Conservation (phyloP, 2,797 vertebrate species). For the Poeciliopsis infans region DNA sequence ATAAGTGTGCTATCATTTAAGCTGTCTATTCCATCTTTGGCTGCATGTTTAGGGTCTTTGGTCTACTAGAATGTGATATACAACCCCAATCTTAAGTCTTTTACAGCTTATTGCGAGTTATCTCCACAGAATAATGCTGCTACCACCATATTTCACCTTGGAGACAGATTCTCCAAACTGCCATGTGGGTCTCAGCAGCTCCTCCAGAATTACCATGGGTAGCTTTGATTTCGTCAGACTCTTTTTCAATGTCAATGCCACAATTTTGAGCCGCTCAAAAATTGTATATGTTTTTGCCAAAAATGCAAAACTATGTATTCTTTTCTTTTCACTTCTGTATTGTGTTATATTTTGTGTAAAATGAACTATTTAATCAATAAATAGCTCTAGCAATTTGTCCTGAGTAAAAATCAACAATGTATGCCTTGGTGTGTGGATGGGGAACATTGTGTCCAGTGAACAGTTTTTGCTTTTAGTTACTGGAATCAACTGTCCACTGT, state of each 20-base stretch:
- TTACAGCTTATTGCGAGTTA: background rate
- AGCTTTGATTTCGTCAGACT: background rate
- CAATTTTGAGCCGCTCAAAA: background rate
- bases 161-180: background rate
- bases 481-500: background rate
- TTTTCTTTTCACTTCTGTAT: background rate
- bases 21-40: background rate
- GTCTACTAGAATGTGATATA: background rate
- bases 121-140: background rate
- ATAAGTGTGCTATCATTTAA: background rate
- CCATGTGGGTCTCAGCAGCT: background rate
- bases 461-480: background rate
- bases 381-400: background rate
- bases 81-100: background rate
- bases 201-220: background rate
- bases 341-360: background rate
- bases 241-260: background rate
- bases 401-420: background rate
- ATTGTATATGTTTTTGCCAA: background rate
- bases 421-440: background rate
- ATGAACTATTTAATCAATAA: background rate
- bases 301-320: background rate
- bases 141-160: background rate
- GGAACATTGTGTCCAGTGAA: background rate
- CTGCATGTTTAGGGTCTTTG: background rate